Conservation (phyloP, 1,140 invertebrate genomes). For the Brachystomella parvula region DNA sequence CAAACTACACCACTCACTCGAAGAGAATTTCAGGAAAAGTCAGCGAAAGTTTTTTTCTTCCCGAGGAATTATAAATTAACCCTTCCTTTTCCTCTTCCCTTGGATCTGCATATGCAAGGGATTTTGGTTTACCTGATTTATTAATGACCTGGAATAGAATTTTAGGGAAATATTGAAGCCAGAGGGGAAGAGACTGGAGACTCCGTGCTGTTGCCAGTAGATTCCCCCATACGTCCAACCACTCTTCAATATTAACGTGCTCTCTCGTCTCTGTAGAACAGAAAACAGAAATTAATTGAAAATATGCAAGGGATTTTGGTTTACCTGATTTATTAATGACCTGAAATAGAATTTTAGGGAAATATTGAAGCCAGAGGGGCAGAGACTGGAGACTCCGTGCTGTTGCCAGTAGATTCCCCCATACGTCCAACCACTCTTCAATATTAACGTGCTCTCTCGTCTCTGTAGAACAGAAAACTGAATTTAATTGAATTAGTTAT, state of each 20-base stretch:
- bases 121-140: conserved; percentile 51
- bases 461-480: conserved; percentile 23
- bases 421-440: conserved; percentile 57
- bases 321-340: conserved; percentile 58
- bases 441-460: conserved; percentile 40
- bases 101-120: too few species aligned
- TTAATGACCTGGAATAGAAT: conserved; percentile 63
- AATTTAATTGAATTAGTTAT: too few species aligned
- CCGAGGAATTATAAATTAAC: too few species aligned
- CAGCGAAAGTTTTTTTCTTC: too few species aligned
- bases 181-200: conserved; percentile 56
- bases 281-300: too few species aligned
- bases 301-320: too few species aligned
- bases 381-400: conserved; percentile 53
- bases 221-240: conserved; percentile 58
- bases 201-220: conserved; percentile 49
- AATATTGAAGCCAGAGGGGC: conserved; percentile 61
- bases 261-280: conserved; percentile 33
- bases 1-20: too few species aligned
- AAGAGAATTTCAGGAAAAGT: background rate
- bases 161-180: conserved; percentile 61
- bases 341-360: conserved; percentile 61
- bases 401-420: conserved; percentile 51
- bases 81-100: too few species aligned
- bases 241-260: conserved; percentile 47